These are phyloP conservation scores for Drosophila arawakana DNA, from an alignment of 1,140 invertebrate genomes.

Conservation along the genomic window DNA sequence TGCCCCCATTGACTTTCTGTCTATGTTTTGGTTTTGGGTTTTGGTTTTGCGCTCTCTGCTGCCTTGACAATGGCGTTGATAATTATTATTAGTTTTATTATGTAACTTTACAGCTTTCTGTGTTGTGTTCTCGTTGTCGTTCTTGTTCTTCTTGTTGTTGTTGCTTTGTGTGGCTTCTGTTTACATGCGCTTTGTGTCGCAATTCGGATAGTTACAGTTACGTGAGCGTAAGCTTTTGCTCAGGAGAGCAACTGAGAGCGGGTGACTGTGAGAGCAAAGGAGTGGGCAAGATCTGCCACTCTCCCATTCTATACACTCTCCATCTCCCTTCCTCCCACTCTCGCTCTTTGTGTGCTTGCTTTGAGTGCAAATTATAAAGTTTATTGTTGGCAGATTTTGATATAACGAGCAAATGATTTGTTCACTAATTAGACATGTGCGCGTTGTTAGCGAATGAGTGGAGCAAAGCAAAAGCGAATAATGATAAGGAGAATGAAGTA, in stretches of 20 bases:
- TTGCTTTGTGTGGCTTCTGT: conserved; percentile 38
- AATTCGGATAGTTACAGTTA: conserved; percentile 58
- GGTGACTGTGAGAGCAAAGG: too few species aligned
- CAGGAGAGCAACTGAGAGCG: not conserved
- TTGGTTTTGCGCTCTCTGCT: conserved; percentile 39
- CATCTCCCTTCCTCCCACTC: not conserved
- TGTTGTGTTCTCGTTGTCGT: conserved; percentile 7
- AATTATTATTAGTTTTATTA: conserved; percentile 82
- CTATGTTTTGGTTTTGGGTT: conserved; percentile 33
- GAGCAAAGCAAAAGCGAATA: not conserved
- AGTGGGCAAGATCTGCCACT: too few species aligned
- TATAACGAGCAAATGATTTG: conserved; percentile 53
- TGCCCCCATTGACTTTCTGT: not conserved
- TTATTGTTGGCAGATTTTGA: conserved; percentile 45
- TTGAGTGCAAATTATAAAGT: conserved; percentile 55
- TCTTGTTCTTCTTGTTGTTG: conserved; percentile 1
- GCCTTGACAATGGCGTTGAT: conserved; percentile 77
- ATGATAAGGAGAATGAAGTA: not conserved
- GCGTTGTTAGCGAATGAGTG: not conserved
- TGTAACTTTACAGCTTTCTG: conserved; percentile 66
- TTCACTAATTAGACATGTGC: conserved; percentile 57
- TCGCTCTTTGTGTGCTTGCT: conserved; percentile 38
- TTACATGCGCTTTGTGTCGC: conserved; percentile 57
- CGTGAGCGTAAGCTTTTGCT: conserved; percentile 11
- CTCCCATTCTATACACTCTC: not conserved